Conservation (phyloP, 2,888 invertebrate genomes). For the Empis livida region DNA sequence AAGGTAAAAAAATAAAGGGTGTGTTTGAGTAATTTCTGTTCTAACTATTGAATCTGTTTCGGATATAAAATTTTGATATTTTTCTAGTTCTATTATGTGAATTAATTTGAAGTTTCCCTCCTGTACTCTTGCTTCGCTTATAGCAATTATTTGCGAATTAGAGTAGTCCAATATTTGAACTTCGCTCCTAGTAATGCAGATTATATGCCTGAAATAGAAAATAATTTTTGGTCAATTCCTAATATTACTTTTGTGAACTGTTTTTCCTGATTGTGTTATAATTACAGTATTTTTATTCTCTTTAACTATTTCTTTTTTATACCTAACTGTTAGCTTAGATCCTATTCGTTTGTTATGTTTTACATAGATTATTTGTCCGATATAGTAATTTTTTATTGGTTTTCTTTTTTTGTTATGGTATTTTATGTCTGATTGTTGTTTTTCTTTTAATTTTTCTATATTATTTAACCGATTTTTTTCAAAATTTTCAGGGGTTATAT, state of each 20-base stretch:
- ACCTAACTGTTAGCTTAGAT: conserved; percentile 5
- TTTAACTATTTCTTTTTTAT: conserved; percentile 8
- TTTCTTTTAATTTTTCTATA: conserved; percentile 2
- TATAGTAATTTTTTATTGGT: conserved; percentile 2
- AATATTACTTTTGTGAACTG: conserved; percentile 3
- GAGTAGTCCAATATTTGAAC: conserved; percentile 9
- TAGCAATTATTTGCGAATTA: conserved; percentile 7
- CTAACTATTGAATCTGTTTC: conserved; percentile 3
- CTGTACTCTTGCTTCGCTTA: conserved; percentile 6
- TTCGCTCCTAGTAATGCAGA: neutral
- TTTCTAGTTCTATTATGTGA: conserved; percentile 6
- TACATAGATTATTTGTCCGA: conserved; percentile 5
- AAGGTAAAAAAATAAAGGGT: conserved; percentile 6
- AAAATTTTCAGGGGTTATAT: conserved; percentile 2
- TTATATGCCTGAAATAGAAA: neutral
- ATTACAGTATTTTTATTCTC: conserved; percentile 8
- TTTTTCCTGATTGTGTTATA: conserved; percentile 6
- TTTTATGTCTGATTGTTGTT: conserved; percentile 4
- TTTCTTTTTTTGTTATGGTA: conserved; percentile 5
- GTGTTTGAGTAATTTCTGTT: conserved; percentile 1
- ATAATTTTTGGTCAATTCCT: neutral
- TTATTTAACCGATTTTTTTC: conserved; percentile 1
- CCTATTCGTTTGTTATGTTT: conserved; percentile 8
- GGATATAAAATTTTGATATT: conserved; percentile 5
- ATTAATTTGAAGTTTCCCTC: conserved; percentile 8